Conservation (phyloP, 1,140 invertebrate species). For the Drosophila navojoa region DNA sequence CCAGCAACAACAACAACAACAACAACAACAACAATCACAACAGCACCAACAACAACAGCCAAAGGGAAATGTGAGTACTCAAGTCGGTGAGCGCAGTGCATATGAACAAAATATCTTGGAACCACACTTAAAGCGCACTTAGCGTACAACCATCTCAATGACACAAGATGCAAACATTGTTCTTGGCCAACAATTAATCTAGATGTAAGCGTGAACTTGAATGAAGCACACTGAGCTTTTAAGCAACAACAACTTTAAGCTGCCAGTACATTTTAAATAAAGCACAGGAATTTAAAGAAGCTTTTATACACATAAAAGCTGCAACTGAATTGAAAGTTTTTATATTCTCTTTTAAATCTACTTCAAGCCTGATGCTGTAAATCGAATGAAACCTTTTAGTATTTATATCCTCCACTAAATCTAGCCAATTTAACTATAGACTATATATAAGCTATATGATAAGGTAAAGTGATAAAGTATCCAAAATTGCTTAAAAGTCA, state of each 20-base stretch:
- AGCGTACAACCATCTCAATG: constrained; percentile 25
- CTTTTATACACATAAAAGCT: no score
- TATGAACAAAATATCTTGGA: constrained; percentile 75
- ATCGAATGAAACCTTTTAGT: no score
- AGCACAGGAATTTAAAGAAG: no score
- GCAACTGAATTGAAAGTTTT: no score
- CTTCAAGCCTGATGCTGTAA: no score
- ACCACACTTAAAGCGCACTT: constrained; percentile 72
- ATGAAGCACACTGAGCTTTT: neutral
- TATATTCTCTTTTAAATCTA: no score
- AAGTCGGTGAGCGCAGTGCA: constrained; percentile 52
- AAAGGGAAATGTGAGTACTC: constrained; percentile 77
- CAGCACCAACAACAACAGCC: constrained; percentile 45
- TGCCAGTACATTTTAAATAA: neutral
- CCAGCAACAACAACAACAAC: constrained; percentile 36
- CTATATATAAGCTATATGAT: no score
- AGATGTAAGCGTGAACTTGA: neutral
- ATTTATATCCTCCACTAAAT: no score
- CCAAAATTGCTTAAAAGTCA: no score
- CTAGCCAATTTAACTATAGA: no score
- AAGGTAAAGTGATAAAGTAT: no score
- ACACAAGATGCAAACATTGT: constrained; percentile 11
- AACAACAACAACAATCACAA: constrained; percentile 20
- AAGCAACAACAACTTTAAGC: neutral
- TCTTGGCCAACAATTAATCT: neutral